Conservation (phyloP, 2,113 vertebrate species). For the Ammodytes marinus region DNA sequence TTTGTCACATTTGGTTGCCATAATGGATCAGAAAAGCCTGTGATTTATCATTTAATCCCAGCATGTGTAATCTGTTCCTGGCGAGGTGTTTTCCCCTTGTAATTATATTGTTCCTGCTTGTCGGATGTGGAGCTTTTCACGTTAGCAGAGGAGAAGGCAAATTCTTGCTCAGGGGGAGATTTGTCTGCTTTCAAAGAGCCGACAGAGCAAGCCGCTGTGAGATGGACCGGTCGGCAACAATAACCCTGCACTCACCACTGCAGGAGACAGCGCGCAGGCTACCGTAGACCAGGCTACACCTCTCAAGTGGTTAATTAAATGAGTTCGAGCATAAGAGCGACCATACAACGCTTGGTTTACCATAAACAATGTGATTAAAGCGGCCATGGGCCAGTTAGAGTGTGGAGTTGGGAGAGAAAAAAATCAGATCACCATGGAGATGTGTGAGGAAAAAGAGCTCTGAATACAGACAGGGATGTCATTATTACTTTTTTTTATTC, state of each 20-base stretch:
- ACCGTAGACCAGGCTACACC: conserved; percentile 82
- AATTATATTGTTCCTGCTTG: conserved; percentile 56
- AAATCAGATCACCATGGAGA: conserved; percentile 79
- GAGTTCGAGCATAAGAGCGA: conserved; percentile 90
- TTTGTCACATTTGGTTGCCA: neutral
- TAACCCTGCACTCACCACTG: conserved; percentile 61
- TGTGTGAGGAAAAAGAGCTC: conserved; percentile 86
- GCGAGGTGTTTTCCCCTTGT: conserved; percentile 54
- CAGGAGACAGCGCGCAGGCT: conserved; percentile 53
- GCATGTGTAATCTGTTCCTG: conserved; percentile 61
- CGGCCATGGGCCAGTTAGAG: conserved; percentile 62
- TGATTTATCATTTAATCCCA: conserved; percentile 61
- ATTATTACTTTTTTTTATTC: conserved; percentile 85
- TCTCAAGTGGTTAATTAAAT: conserved; percentile 98
- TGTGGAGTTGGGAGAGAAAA: conserved; percentile 46
- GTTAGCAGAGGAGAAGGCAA: conserved; percentile 41
- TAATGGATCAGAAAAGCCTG: conserved; percentile 12
- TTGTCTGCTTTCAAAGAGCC: conserved; percentile 55
- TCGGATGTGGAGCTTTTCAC: conserved; percentile 33
- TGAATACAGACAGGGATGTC: conserved; percentile 95
- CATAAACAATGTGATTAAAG: conserved; percentile 81
- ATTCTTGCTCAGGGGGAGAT: conserved; percentile 34
- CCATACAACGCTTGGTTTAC: conserved; percentile 89
- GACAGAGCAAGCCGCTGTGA: conserved; percentile 41
- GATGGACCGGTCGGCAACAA: conserved; percentile 68